Conservation (phyloP, 2,113 vertebrate genomes). For the Centrocercus urophasianus region DNA sequence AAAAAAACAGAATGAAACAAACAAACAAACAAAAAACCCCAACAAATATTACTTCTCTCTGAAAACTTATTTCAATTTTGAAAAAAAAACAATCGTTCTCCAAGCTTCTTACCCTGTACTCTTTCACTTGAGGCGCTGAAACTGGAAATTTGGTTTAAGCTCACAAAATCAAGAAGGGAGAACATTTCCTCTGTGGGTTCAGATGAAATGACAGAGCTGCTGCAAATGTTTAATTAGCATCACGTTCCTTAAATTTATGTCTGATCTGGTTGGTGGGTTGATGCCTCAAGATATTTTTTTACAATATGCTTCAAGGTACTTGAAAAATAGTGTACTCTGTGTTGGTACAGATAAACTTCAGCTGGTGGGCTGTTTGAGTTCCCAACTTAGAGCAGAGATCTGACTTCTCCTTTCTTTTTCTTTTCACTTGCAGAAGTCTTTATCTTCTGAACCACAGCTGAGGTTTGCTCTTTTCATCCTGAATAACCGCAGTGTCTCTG, state of each 20-base stretch:
- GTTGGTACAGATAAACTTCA: not conserved
- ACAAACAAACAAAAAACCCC: too few relatives aligned
- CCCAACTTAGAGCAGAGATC: not conserved
- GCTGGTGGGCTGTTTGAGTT: not conserved
- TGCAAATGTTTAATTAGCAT: not conserved
- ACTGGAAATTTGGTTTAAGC: not conserved
- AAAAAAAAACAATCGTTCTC: not conserved
- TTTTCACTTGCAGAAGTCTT: not conserved
- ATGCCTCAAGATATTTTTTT: not conserved
- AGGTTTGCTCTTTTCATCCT: not conserved
- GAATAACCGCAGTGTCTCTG: not conserved
- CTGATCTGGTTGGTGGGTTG: not conserved
- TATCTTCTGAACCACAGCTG: not conserved
- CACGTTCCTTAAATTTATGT: not conserved
- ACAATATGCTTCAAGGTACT: not conserved
- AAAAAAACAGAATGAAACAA: not conserved
- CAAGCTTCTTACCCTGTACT: not conserved
- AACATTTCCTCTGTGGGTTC: not conserved
- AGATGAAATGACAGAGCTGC: not conserved
- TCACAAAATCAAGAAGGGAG: not conserved
- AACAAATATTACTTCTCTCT: not conserved
- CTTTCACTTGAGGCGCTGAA: not conserved
- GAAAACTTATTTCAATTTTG: not conserved
- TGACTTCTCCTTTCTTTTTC: not conserved
- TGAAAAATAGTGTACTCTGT: rapidly evolving